Evolutionary conservation across 2,888 invertebrate species (phyloP).

Genomic region (Oscheius sp.): DNA sequence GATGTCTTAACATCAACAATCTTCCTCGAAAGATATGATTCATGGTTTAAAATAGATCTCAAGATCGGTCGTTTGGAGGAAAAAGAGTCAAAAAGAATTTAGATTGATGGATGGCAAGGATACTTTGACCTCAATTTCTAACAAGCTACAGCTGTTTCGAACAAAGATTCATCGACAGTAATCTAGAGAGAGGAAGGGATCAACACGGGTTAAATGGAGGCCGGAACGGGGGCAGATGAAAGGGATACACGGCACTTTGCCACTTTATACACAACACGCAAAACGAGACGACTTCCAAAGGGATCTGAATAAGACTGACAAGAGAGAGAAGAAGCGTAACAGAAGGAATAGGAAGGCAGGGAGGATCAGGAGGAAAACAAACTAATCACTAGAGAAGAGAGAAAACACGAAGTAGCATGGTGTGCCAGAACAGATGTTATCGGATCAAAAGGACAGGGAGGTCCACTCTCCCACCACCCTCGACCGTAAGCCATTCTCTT

Average conservation of each 20-base stretch:
- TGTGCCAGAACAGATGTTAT: neutral
- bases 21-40: no score
- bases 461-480: neutral
- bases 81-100: neutral
- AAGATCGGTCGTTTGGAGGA: no score
- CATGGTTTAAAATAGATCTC: no score
- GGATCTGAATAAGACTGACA: neutral
- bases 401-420: neutral
- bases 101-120: slow-evolving; percentile 13
- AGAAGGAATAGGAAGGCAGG: neutral
- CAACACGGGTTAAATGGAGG: slow-evolving; percentile 6
- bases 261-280: neutral
- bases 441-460: neutral
- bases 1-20: no score
- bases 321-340: neutral
- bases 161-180: slow-evolving; percentile 1
- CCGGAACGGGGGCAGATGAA: neutral
- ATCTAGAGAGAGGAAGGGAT: neutral
- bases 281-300: neutral
- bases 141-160: no score
- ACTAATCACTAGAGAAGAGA: slow-evolving; percentile 7
- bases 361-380: neutral
- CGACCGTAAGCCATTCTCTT: neutral
- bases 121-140: neutral
- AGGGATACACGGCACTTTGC: neutral